Evolutionary conservation across 1,140 invertebrate species (phyloP), one percentile per base, ranked within the genome.

Genomic region (Oscheius sp.): DNA sequence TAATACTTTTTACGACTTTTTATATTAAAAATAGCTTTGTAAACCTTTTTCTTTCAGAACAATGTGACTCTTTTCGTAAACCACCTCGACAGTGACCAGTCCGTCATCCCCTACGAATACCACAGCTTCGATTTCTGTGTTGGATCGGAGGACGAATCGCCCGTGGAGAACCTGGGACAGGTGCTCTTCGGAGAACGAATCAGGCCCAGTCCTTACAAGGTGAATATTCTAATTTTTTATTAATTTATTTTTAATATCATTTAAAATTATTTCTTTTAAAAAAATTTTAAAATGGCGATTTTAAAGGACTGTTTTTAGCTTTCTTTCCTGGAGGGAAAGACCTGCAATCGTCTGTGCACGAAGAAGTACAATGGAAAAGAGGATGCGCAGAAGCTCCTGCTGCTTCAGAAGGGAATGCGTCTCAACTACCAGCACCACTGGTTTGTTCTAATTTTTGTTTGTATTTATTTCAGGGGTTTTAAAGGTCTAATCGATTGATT

Each of bases 391-490:
- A 91, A 90, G 76, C 86, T 98, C 65, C 90, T 90, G 66, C 88
- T 91, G 7, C 86, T 99, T 62, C 91, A 91, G 83, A 91, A 91
- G 86, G 95, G 93, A 74, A 97, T 98, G 87, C 90, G 90, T 77
- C 87, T 95, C n/a, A 97, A 97, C 86, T 99, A 99, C 87, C 92
- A 97, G 80, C 95, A 99, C 86, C 95, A 98, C 86, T 99, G 95
- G 94, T 64, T 38, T 32, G 70, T 71, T 34, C 13, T 45, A 45
- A 45, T n/a, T 45, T 13, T n/a, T n/a, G n/a, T n/a, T n/a, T n/a
- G n/a, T n/a, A n/a, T n/a, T n/a, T n/a, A n/a, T n/a, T n/a, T n/a
- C n/a, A n/a, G n/a, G n/a, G n/a, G n/a, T n/a, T n/a, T n/a, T n/a
- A n/a, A n/a, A n/a, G n/a, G n/a, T n/a, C n/a, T n/a, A n/a, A n/a